Evolutionary conservation across 1,140 invertebrate genomes (phyloP).

Genomic region (Calycopis cecrops): DNA sequence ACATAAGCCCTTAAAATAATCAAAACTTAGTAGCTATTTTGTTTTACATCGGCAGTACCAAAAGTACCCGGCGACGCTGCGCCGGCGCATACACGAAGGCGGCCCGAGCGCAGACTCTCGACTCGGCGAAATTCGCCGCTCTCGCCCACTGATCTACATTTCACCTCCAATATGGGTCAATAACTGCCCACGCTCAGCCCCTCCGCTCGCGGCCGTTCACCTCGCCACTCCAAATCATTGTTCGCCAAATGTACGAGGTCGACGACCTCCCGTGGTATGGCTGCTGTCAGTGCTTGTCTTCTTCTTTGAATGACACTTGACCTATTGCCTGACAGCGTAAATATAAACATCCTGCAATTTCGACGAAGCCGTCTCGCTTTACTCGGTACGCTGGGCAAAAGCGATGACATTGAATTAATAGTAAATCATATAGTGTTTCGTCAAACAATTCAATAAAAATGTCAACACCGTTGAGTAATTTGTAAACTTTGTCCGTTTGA

Average conservation of each 20-base stretch:
- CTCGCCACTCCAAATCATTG: conserved; percentile 72
- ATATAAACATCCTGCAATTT: conserved; percentile 20
- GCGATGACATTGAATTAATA: neutral
- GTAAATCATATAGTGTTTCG: neutral
- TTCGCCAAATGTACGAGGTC: conserved; percentile 71
- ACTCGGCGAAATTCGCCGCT: conserved; percentile 67
- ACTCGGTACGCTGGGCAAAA: neutral
- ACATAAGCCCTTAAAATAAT: too few species aligned
- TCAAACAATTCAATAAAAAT: neutral
- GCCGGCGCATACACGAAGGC: conserved; percentile 34
- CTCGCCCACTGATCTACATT: conserved; percentile 75
- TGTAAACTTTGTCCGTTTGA: neutral
- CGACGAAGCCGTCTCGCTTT: neutral
- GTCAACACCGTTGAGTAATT: conserved; percentile 1
- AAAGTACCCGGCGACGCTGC: conserved; percentile 2
- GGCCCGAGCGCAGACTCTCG: conserved; percentile 35
- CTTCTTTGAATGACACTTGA: conserved; percentile 64
- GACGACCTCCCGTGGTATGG: conserved; percentile 48
- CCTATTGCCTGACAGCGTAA: conserved; percentile 36
- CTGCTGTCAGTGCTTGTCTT: conserved; percentile 54
- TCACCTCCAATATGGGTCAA: conserved; percentile 73
- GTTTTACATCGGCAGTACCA: too few species aligned
- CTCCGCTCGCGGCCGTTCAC: conserved; percentile 68
- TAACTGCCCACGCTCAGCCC: conserved; percentile 70
- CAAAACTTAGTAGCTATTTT: too few species aligned